Evolutionary conservation across 2,113 vertebrate genomes (phyloP).

Genomic region (Zosterops lateralis): DNA sequence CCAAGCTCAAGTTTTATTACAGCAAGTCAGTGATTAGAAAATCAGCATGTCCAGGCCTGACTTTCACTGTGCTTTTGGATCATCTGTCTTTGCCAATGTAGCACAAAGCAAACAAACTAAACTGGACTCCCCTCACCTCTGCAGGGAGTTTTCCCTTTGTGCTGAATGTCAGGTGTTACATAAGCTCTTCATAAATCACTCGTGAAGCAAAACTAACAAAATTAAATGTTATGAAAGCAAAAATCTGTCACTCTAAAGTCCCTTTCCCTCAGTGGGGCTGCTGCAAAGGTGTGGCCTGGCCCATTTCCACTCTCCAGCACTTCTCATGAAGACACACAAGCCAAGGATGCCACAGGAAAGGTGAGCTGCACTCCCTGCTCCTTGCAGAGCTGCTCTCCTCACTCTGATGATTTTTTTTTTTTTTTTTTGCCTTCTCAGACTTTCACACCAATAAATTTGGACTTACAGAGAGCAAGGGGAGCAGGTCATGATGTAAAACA

Average conservation of each 20-base stretch:
- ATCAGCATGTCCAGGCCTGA: background rate
- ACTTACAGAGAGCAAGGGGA: background rate
- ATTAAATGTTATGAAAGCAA: background rate
- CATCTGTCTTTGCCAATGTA: background rate
- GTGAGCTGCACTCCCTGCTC: background rate
- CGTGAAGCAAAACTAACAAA: background rate
- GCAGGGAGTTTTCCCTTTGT: background rate
- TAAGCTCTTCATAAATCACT: conserved; percentile 10
- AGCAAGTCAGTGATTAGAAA: background rate
- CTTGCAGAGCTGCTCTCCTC: background rate
- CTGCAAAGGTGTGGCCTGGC: background rate
- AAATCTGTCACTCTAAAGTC: background rate
- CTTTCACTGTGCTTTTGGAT: background rate
- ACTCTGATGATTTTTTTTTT: background rate
- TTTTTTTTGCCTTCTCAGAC: background rate
- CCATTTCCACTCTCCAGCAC: background rate
- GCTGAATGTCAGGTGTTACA: background rate
- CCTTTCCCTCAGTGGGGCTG: background rate
- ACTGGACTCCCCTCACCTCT: background rate
- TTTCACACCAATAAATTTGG: background rate
- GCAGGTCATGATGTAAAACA: background rate
- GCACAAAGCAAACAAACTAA: background rate
- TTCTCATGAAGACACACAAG: background rate
- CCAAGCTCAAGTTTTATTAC: background rate
- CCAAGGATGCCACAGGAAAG: background rate